Base-by-base conservation (phyloP, 2,888 invertebrate genomes). In the Plagodis pulveraria region DNA sequence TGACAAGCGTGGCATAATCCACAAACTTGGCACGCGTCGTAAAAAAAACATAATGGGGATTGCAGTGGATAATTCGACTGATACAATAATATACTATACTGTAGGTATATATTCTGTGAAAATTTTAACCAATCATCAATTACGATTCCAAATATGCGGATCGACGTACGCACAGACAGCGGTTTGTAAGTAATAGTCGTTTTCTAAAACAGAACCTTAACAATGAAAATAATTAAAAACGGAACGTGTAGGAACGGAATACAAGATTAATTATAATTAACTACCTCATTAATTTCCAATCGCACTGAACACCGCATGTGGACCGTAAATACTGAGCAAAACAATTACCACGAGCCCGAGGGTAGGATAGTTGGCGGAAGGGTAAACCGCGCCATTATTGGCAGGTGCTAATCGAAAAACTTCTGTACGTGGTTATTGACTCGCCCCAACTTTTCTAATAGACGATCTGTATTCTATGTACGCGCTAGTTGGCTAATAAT, bases 371-470 rank as follows among this genome's bases (percentile, higher is more conserved):
- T 44, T 42, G 53, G 33, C 43, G 55, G 67, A 69, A 70, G 80
- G 78, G 77, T 72, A 72, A 74, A 63, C 69, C 69, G 51, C 65
- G 70, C 74, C 69, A 75, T 73, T 72, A 74, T 73, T 73, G 76
- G 76, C 81, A 81, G 81, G 81, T 81, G 81, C 73, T 81, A 81
- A 81, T 81, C 78, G 81, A 81, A 81, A 81, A 81, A 81, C 72
- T 81, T 81, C 61, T 65, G 62, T 51, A 60, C 60, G 67, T 73
- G 78, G 80, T 81, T 80, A 80, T 79, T 78, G 78, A 78, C 80
- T 80, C 76, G 35, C 54, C 51, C 56, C 53, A 81, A 81, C 73
- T 81, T 81, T 81, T 72, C 73, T 74, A 81, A 81, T 81, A 78
- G 76, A 63, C 58, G 52, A 35, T 41, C 33, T 41, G 38, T 57